These are phyloP conservation scores for Nycticorax nycticorax DNA, from an alignment of 2,113 vertebrate species.

Conservation along the genomic window DNA sequence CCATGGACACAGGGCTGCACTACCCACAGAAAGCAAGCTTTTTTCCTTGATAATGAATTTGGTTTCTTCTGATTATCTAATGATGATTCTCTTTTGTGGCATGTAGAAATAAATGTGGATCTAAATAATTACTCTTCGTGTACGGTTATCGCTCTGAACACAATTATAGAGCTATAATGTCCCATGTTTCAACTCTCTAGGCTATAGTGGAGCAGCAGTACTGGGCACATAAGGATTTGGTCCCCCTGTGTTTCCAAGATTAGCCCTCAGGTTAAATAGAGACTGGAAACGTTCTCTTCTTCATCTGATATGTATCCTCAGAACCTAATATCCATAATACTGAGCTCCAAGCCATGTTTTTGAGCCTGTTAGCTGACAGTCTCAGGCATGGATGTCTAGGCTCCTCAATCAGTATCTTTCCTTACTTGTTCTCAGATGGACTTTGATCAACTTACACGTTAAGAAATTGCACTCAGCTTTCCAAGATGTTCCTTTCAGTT, in stretches of 20 bases:
- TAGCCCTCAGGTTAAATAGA: not conserved
- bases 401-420: not conserved
- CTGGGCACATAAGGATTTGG: not conserved
- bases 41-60: not conserved
- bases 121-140: not conserved
- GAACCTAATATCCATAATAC: not conserved
- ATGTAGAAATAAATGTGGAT: not conserved
- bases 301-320: not conserved
- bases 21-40: slow-evolving; percentile 13
- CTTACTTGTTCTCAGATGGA: not conserved
- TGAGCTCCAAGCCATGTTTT: not conserved
- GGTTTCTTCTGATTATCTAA: not conserved
- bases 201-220: not conserved
- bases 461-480: not conserved
- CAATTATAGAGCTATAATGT: not conserved
- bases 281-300: not conserved
- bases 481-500: not conserved
- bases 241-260: not conserved
- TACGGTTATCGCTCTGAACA: not conserved
- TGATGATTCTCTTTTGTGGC: not conserved
- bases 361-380: not conserved
- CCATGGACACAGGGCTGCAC: not conserved
- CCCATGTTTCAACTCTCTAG: not conserved
- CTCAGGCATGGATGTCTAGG: not conserved
- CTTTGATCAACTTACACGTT: not conserved